Evolutionary conservation across 2,888 invertebrate genomes (phyloP).

Genomic region (Smittia sp.): DNA sequence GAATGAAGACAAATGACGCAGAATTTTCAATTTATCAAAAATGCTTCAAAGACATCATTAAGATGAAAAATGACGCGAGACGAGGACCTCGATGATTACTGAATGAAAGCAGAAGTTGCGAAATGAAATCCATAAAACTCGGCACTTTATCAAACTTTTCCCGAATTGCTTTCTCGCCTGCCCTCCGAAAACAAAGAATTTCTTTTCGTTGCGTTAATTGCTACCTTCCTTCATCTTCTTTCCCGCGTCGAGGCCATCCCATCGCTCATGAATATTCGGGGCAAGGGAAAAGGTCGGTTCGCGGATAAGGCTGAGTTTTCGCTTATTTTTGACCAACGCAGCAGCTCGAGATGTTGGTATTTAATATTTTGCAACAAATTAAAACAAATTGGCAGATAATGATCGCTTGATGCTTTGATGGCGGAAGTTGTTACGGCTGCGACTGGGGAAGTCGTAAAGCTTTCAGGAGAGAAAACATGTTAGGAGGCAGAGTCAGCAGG

Average conservation of each 20-base stretch:
- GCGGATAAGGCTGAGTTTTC: neutral
- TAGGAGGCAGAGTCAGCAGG: too few species aligned
- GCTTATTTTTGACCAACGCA: neutral
- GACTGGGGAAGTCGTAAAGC: constrained; percentile 15
- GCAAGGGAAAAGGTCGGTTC: neutral
- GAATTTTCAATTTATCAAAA: constrained; percentile 38
- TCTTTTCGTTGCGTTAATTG: neutral
- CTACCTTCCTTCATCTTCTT: neutral
- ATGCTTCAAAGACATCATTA: constrained; percentile 27
- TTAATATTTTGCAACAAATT: constrained; percentile 30
- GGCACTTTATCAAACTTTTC: constrained; percentile 10
- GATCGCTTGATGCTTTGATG: neutral
- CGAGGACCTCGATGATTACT: neutral
- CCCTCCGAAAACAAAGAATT: neutral
- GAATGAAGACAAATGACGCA: constrained; percentile 34
- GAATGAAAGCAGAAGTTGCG: neutral
- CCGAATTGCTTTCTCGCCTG: neutral
- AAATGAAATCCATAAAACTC: constrained; percentile 10
- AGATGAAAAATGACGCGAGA: constrained; percentile 26
- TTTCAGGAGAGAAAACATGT: neutral
- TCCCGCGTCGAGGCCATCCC: neutral
- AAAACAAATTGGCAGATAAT: constrained; percentile 31
- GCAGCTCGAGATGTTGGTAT: constrained; percentile 7
- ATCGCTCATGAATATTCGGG: neutral
- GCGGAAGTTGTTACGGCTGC: too few species aligned